Percentiles rank a stretch among this genome's conserved stretches.
Evolutionary conservation across 37 sponge, comb jelly and placozoan species (phyloP).

Genomic region (Corticium candelabrum): DNA sequence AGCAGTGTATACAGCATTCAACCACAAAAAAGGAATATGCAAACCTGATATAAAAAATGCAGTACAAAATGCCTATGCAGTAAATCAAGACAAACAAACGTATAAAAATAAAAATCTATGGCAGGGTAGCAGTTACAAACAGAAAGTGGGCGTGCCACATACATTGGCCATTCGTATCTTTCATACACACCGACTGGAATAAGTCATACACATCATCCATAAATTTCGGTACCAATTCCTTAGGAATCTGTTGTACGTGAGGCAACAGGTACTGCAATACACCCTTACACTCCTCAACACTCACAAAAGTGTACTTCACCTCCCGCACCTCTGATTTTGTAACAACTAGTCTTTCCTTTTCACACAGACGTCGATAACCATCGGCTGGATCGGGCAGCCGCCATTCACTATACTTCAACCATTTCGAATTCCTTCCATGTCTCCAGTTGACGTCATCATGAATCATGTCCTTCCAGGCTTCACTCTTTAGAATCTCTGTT

Average conservation of each 20-base stretch:
- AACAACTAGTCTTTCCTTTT: neutral
- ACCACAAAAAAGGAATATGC: too few species aligned
- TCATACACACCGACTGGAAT: neutral
- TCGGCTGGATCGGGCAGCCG: neutral
- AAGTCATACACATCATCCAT: neutral
- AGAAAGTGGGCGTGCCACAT: neutral
- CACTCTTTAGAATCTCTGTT: neutral
- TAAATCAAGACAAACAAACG: too few species aligned
- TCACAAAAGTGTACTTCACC: neutral
- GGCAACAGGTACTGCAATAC: neutral
- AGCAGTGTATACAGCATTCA: too few species aligned
- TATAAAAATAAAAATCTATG: too few species aligned
- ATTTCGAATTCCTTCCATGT: neutral
- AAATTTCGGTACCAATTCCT: neutral
- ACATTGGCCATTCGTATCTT: neutral
- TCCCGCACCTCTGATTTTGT: neutral
- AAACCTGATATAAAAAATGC: too few species aligned
- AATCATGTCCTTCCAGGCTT: neutral
- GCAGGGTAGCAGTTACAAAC: too few species aligned
- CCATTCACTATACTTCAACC: neutral
- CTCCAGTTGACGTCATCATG: neutral
- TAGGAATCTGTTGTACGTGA: neutral
- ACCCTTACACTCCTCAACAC: neutral
- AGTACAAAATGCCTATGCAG: too few species aligned
- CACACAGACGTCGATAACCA: neutral